Evolutionary conservation across 2,888 invertebrate species (phyloP).

Genomic region (Autographa gamma): DNA sequence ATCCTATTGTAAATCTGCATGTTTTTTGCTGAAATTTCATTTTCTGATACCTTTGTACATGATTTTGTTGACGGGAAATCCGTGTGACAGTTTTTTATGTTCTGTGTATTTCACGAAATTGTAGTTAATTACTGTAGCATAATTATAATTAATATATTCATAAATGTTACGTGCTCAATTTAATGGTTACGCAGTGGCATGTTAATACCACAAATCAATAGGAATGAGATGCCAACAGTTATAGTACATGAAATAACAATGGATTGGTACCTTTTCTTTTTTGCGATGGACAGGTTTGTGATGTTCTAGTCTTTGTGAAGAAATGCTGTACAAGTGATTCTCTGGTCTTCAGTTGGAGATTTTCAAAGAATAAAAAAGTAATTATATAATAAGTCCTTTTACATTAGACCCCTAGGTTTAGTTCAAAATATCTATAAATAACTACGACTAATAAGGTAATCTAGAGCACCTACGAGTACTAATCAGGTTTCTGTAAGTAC

Average conservation of each 20-base stretch:
- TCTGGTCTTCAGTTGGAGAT: too few relatives aligned
- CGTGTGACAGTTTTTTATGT: not conserved
- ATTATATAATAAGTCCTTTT: too few relatives aligned
- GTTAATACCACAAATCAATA: conserved; percentile 7
- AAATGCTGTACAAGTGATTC: not conserved
- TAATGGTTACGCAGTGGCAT: conserved; percentile 5
- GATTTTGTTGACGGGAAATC: not conserved
- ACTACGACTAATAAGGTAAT: too few relatives aligned
- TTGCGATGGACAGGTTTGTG: not conserved
- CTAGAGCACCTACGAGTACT: too few relatives aligned
- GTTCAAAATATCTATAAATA: too few relatives aligned
- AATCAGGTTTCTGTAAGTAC: too few relatives aligned
- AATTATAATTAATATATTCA: not conserved
- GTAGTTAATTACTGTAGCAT: not conserved
- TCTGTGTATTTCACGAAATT: not conserved
- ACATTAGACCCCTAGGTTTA: too few relatives aligned
- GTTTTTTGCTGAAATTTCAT: not conserved
- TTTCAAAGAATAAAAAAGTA: too few relatives aligned
- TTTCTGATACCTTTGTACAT: not conserved
- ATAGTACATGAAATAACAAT: not conserved
- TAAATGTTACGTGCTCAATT: conserved; percentile 10
- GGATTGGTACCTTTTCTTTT: not conserved
- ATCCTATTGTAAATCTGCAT: not conserved
- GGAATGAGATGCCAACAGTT: not conserved
- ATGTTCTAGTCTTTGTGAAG: not conserved